phyloP scores from a whole-genome alignment of 2,888 invertebrate species.

The Schrankia costaestrigalis region DNA sequence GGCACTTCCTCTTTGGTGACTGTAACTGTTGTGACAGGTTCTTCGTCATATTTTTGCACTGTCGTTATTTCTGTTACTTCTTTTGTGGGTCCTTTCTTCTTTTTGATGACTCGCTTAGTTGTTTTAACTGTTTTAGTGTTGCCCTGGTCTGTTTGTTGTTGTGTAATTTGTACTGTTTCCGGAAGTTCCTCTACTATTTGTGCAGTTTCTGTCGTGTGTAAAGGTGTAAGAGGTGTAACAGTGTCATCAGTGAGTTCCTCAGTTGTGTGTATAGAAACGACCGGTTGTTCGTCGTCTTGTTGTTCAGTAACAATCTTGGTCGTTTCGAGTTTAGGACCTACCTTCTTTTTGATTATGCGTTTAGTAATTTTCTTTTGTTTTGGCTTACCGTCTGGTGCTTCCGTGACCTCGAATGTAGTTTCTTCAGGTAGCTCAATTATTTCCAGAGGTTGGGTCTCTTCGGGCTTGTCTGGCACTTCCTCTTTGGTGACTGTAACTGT shows the following conservation, averaged over 20 bases:
- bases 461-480: too few species aligned
- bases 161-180: constrained; percentile 22
- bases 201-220: constrained; percentile 7
- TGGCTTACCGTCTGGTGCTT: background rate
- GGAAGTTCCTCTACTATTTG: constrained; percentile 19
- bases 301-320: constrained; percentile 15
- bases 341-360: background rate
- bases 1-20: too few species aligned
- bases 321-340: constrained; percentile 5
- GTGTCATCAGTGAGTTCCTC: constrained; percentile 8
- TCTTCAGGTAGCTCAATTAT: background rate
- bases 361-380: background rate
- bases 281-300: constrained; percentile 11
- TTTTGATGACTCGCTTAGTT: too few species aligned
- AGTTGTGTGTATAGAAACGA: constrained; percentile 11
- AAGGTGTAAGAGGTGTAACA: constrained; percentile 4
- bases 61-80: too few species aligned
- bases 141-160: constrained; percentile 7
- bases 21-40: too few species aligned
- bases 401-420: background rate
- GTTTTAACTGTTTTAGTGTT: constrained; percentile 42
- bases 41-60: too few species aligned
- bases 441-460: background rate
- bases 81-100: too few species aligned
- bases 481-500: constrained; percentile 28